These are phyloP conservation scores for Pelvicachromis taeniatus DNA, from an alignment of 2,113 vertebrate genomes.

Conservation along the genomic window DNA sequence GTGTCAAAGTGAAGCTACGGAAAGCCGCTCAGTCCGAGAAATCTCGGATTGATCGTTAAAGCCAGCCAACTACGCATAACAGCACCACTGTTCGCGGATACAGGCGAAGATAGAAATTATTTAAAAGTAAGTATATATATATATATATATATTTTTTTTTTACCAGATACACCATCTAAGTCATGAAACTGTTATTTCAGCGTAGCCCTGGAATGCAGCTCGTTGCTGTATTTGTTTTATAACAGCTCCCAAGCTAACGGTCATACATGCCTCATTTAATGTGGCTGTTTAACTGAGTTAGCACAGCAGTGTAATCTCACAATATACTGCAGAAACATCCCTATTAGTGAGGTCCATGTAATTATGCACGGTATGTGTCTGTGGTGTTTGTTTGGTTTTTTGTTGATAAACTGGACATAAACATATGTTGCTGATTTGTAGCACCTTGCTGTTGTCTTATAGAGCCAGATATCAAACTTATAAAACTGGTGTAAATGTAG, in stretches of 20 bases:
- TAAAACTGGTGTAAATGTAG: background rate
- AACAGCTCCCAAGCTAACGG: background rate
- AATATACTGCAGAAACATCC: background rate
- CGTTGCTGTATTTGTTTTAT: background rate
- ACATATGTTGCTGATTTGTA: background rate
- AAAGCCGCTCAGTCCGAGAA: background rate
- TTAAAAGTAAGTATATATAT: background rate
- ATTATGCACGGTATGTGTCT: background rate
- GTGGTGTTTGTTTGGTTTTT: background rate
- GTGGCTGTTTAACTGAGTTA: background rate
- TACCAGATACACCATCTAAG: background rate
- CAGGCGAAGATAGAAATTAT: background rate
- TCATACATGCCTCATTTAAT: background rate
- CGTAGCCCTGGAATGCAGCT: background rate
- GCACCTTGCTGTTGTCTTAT: background rate
- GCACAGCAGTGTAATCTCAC: background rate
- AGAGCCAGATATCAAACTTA: background rate
- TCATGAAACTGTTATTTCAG: background rate
- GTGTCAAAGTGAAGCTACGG: constrained; percentile 71
- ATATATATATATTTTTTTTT: accelerated
- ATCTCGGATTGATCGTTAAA: background rate
- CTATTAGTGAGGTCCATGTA: background rate
- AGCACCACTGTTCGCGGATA: background rate
- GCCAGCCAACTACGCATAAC: background rate
- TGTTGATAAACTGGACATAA: background rate